Base-by-base conservation (phyloP, 2,797 vertebrate genomes). In the Pipistrellus nathusii region DNA sequence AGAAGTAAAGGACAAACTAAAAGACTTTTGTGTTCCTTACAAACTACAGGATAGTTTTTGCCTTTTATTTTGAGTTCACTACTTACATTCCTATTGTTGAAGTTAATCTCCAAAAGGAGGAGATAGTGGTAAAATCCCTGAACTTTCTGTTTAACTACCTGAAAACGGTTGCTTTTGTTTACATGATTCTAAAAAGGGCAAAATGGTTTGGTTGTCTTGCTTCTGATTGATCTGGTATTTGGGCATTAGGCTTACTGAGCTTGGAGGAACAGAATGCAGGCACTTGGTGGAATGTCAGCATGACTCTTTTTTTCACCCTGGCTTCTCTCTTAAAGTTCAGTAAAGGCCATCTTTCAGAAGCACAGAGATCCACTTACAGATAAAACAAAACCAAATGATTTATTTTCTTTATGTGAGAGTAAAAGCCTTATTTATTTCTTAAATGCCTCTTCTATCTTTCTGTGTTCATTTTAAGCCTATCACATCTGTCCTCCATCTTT, bases 201-300 rank as follows among this genome's bases (percentile, higher is more conserved):
- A 69, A 84, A 21, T 57, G 38, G 46, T 53, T 80, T 55, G 53
- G 59, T 59, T 55, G 41, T 66, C n/a, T 89, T 73, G 32, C 18
- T 66, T 21, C 55, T 86, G 75, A 94, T 71, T 80, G 89, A 94
- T 93, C 90, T 96, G 75, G 27, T 95, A 92, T 90, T 85, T 90
- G 77, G 48, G 72, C 85, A 51, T 76, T 32, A 25, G 17, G 7
- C 32, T 55, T 17, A 41, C 44, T 17, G 21, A 90, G 55, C 21
- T 71, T 69, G 68, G 89, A 87, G 81, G 72, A 64, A 48, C 30
- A 44, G 55, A 66, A 51, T 6, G 25, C 69, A 90, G 62, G 23
- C 46, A 3, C 53, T 85, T 90, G 0, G 77, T 55, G 46, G 75
- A 83, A 62, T 80, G 68, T 32, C 59, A 77, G 44, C 46, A 10